Evolutionary conservation across 2,113 vertebrate genomes (phyloP).

Genomic region (human (Homo sapiens)): DNA sequence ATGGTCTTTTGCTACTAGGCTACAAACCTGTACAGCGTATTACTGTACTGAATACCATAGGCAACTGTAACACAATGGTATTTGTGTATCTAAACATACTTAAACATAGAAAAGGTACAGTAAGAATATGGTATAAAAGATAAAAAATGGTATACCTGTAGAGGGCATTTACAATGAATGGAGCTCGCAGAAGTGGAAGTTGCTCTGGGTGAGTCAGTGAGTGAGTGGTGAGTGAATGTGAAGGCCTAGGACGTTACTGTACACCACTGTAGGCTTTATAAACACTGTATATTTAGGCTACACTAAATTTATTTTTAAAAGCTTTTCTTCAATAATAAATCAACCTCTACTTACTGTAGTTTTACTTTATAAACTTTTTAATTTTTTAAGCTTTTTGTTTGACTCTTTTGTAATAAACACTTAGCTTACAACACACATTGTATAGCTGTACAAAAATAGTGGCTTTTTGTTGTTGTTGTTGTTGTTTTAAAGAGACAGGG

Average conservation of each 20-base stretch:
- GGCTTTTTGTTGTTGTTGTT: too few relatives aligned
- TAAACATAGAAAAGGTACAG: background rate
- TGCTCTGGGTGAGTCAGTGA: background rate
- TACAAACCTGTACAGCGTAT: background rate
- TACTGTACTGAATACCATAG: background rate
- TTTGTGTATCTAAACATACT: background rate
- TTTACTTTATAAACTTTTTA: background rate
- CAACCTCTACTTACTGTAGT: background rate
- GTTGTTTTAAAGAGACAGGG: too few relatives aligned
- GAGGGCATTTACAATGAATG: background rate
- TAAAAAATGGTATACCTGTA: background rate
- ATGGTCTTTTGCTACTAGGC: background rate
- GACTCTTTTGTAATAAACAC: background rate
- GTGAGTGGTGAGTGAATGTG: background rate
- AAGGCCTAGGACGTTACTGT: too few relatives aligned
- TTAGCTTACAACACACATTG: background rate
- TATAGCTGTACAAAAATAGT: background rate
- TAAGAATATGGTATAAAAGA: background rate
- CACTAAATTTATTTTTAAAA: background rate
- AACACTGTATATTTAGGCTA: background rate
- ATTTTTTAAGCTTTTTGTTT: background rate
- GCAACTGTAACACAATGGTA: background rate
- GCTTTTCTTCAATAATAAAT: background rate
- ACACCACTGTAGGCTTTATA: background rate
- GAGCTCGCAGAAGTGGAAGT: background rate